Conservation (phyloP, 2,888 invertebrate species). For the Phymatocera aterrima region DNA sequence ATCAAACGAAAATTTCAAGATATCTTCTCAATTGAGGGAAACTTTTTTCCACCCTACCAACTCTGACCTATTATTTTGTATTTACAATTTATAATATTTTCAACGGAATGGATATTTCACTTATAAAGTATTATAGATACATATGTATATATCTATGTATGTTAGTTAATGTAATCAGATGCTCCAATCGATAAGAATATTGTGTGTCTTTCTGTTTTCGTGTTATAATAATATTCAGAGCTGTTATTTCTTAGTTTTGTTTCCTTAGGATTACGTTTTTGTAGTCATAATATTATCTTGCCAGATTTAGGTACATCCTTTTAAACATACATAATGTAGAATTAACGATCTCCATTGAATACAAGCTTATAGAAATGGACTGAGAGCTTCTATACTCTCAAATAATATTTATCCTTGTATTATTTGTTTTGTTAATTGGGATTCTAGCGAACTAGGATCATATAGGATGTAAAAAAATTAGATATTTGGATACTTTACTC, state of each 20-base stretch:
- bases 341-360: constrained; percentile 2
- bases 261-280: constrained; percentile 2
- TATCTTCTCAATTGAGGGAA: not conserved
- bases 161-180: constrained; percentile 29
- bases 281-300: constrained; percentile 14
- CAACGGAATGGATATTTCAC: constrained; percentile 39
- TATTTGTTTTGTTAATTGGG: not conserved
- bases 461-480: not conserved
- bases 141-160: constrained; percentile 9
- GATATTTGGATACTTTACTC: not conserved
- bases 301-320: constrained; percentile 33
- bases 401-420: not conserved
- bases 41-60: constrained; percentile 15
- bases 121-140: constrained; percentile 17
- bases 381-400: not conserved
- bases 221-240: constrained; percentile 28
- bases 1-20: not conserved
- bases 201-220: not conserved
- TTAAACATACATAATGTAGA: constrained; percentile 19
- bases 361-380: constrained; percentile 38
- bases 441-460: not conserved
- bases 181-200: constrained; percentile 19
- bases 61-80: constrained; percentile 6
- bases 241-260: not conserved
- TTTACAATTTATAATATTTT: constrained; percentile 38